These are phyloP conservation scores for Isaurus tuberculatus DNA, from an alignment of 92 coral and sea anemone genomes.

Conservation along the genomic window DNA sequence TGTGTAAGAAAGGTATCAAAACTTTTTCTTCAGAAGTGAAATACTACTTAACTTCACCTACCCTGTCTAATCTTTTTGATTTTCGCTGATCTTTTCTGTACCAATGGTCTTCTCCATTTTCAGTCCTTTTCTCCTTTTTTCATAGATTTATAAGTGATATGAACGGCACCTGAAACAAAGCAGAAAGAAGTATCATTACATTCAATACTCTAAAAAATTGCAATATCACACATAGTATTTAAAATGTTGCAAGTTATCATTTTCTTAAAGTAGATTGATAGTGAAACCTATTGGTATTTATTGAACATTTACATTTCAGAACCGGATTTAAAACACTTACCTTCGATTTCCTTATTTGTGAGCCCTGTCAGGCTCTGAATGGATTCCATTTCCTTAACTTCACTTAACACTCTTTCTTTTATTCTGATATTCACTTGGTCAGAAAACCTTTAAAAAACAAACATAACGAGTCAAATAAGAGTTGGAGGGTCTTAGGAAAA, in stretches of 20 bases:
- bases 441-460: neutral
- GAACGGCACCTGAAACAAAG: slow-evolving; percentile 1
- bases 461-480: neutral
- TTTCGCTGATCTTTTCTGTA: neutral
- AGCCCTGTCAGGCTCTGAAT: slow-evolving; percentile 3
- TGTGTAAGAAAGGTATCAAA: neutral
- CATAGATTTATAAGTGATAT: neutral
- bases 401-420: neutral
- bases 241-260: too few relatives aligned
- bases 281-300: neutral
- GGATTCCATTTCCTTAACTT: neutral
- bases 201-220: too few relatives aligned
- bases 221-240: too few relatives aligned
- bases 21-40: neutral
- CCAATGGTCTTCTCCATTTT: neutral
- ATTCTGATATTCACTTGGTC: neutral
- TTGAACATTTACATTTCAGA: too few relatives aligned
- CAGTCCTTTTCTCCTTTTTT: neutral
- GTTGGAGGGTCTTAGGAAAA: neutral
- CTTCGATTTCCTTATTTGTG: neutral
- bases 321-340: neutral
- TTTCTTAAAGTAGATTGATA: neutral
- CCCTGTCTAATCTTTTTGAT: slow-evolving; percentile 14
- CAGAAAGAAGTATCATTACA: neutral
- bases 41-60: neutral